These are phyloP conservation scores for Gymnorhina tibicen DNA, from an alignment of 2,113 vertebrate genomes.

Conservation along the genomic window DNA sequence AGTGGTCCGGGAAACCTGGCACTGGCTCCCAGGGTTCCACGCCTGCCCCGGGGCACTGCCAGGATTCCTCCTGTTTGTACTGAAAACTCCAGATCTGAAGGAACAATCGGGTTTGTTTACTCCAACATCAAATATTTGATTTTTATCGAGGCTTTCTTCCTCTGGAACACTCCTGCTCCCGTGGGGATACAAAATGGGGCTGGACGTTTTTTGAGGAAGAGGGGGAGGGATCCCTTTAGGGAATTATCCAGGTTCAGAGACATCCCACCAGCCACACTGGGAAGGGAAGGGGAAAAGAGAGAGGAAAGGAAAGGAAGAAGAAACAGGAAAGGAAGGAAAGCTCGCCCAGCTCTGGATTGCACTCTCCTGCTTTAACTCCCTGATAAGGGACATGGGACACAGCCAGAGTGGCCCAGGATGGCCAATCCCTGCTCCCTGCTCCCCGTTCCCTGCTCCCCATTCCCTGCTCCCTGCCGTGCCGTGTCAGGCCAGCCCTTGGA, in stretches of 20 bases:
- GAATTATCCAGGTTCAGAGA: neutral
- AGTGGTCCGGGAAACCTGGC: neutral
- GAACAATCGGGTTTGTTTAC: slow-evolving; percentile 56
- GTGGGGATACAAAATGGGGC: neutral
- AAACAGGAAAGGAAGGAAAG: neutral
- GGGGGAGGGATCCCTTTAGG: neutral
- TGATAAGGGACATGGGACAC: neutral
- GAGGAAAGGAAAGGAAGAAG: neutral
- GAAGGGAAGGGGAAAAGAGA: neutral
- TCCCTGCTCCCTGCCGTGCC: neutral
- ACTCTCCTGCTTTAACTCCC: neutral
- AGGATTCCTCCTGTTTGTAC: neutral
- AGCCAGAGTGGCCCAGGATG: neutral
- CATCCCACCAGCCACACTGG: neutral
- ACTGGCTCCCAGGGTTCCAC: neutral
- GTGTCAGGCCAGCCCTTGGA: fast-evolving
- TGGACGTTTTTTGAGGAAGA: neutral
- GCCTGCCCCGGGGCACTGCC: neutral
- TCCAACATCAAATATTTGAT: slow-evolving; percentile 33
- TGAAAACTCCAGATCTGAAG: neutral
- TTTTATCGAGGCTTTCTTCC: slow-evolving; percentile 26
- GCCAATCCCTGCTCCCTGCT: neutral
- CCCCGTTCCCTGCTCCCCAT: no score
- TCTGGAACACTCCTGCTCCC: neutral
- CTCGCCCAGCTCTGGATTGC: neutral